Evolutionary conservation across 2,797 vertebrate species (phyloP).

Genomic region (Micromesistius poutassou): DNA sequence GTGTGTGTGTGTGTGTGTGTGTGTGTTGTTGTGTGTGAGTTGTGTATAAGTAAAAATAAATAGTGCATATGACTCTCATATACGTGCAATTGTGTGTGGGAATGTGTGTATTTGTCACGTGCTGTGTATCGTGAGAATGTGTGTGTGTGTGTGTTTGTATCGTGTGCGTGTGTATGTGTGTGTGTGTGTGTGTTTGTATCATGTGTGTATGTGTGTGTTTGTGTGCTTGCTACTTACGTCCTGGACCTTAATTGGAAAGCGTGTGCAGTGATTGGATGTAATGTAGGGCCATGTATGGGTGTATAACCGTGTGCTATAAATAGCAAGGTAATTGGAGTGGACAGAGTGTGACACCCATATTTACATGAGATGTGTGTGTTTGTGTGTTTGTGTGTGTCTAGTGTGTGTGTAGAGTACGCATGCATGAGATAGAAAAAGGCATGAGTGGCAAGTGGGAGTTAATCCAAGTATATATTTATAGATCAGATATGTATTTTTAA

Average conservation of each 20-base stretch:
- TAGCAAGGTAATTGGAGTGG: neutral
- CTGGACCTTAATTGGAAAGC: neutral
- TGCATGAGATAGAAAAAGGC: conserved; percentile 13
- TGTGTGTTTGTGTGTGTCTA: neutral
- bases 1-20: neutral
- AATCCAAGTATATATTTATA: neutral
- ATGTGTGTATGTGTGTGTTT: conserved; percentile 13
- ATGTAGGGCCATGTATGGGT: neutral
- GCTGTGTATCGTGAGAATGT: neutral
- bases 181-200: conserved; percentile 13
- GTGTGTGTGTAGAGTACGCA: conserved; percentile 14
- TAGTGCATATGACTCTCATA: neutral
- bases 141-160: conserved; percentile 15
- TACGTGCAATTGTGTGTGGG: neutral
- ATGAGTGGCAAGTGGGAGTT: neutral
- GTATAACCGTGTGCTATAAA: neutral
- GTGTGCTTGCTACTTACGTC: neutral
- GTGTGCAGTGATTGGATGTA: neutral
- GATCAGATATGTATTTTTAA: neutral
- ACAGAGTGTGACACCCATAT: conserved; percentile 2
- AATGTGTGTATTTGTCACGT: neutral
- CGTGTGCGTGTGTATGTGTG: conserved; percentile 7
- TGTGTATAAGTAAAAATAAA: neutral
- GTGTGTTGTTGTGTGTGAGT: neutral
- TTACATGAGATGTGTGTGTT: neutral